Evolutionary conservation across 2,113 vertebrate genomes (phyloP), one percentile per base, ranked within the genome.

Genomic region (Tauraco erythrolophus): DNA sequence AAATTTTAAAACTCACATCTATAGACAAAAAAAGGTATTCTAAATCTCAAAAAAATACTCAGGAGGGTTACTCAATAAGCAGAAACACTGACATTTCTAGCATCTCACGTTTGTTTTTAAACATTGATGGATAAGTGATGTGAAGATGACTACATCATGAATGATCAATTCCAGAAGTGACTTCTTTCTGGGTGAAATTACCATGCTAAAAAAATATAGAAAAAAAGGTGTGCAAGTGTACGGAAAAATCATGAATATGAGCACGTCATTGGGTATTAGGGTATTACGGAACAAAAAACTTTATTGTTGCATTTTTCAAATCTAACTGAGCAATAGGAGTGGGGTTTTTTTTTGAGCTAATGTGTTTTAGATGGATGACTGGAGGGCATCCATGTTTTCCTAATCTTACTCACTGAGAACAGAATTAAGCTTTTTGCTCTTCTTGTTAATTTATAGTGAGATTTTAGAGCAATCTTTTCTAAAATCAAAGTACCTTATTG

Each of bases 101-200:
- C 88, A 95, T 69, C 25, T 88, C 37, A 54, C 18, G 14, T 75
- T 89, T 96, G 89, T 53, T 91, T 85, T 87, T 64, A 94, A 92
- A 91, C 61, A 94, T 0, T 79, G 77, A 56, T 45, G 82, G 69
- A 78, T 10, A 83, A 83, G 50, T 33, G 50, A 68, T 46, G 46
- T 66, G 46, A 65, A 41, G 43, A 81, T 78, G 69, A 68, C 51
- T 71, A n/a, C 65, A 71, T 50, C 27, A 43, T 71, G 60, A 94
- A 68, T 51, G 50, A 93, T 1, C 74, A 72, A 61, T 62, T 94
- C 62, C 71, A 91, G 86, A 82, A 96, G 56, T 56, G 16, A 74
- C 24, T 84, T 89, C 50, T 54, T 83, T 89, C 68, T 51, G 60
- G n/a, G 50, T 81, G 51, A 75, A 92, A 93, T 75, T 75, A 56